A percentile compares a stretch with the other conserved stretches of the same genome.
These are phyloP conservation scores for Nephotettix cincticeps DNA, from an alignment of 1,140 invertebrate genomes.

Conservation along the genomic window DNA sequence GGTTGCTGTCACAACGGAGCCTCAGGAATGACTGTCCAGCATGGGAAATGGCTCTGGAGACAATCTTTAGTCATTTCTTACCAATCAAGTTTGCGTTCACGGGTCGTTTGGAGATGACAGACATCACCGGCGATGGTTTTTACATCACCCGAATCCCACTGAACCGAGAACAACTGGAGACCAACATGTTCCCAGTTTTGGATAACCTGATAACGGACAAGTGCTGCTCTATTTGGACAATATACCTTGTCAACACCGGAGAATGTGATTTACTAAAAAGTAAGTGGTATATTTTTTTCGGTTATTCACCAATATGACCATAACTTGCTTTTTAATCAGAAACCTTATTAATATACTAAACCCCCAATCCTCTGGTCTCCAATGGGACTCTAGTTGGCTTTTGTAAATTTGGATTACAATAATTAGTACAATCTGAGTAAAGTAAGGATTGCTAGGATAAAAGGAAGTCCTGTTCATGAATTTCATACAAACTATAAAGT, in stretches of 20 bases:
- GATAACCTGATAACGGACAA: conserved; percentile 45
- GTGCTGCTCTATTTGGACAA: conserved; percentile 42
- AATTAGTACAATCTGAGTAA: too few relatives aligned
- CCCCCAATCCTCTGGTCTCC: too few relatives aligned
- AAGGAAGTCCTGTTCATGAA: too few relatives aligned
- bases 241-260: conserved; percentile 46
- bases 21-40: conserved; percentile 39
- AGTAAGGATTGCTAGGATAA: too few relatives aligned
- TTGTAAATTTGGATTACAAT: too few relatives aligned
- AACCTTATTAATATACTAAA: too few relatives aligned
- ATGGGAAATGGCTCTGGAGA: conserved; percentile 54
- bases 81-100: conserved; percentile 57
- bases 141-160: conserved; percentile 42
- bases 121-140: conserved; percentile 52
- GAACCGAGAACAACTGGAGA: not conserved
- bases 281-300: too few relatives aligned
- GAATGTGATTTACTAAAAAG: not conserved
- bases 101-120: conserved; percentile 53
- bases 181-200: conserved; percentile 45
- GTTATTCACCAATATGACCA: too few relatives aligned
- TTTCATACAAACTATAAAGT: too few relatives aligned
- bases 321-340: too few relatives aligned
- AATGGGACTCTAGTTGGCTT: too few relatives aligned
- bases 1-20: conserved; percentile 9
- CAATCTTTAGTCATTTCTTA: conserved; percentile 52